Evolutionary conservation across 2,113 vertebrate genomes (phyloP).

Genomic region (Charina bottae): DNA sequence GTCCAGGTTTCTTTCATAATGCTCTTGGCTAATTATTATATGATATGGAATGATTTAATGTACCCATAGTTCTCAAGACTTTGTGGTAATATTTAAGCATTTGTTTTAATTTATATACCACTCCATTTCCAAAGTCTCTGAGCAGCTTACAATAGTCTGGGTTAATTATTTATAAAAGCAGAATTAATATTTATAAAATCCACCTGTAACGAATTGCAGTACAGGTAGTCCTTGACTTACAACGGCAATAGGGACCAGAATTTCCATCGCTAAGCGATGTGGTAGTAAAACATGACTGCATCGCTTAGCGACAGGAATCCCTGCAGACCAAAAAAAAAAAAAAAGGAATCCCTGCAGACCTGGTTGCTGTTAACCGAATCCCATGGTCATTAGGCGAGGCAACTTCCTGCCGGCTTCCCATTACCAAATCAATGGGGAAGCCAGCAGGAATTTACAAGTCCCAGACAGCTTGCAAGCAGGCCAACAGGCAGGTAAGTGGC

Average conservation of each 20-base stretch:
- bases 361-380: neutral
- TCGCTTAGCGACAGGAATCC: neutral
- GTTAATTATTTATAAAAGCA: neutral
- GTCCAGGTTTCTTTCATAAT: too few species aligned
- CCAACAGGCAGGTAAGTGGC: neutral
- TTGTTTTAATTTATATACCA: too few species aligned
- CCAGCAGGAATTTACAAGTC: too few species aligned
- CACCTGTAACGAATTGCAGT: neutral
- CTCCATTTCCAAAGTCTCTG: too few species aligned
- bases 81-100: too few species aligned
- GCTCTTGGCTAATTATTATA: too few species aligned
- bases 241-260: neutral
- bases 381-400: neutral
- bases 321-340: too few species aligned
- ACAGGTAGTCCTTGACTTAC: neutral
- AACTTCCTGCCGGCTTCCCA: neutral
- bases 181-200: neutral
- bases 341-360: neutral
- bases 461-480: neutral
- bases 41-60: too few species aligned
- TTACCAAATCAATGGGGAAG: neutral
- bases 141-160: neutral
- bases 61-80: too few species aligned
- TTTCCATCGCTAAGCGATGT: neutral
- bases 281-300: neutral